phyloP scores from a whole-genome alignment of 1,140 invertebrate genomes.

The Tetramorium simillimum region DNA sequence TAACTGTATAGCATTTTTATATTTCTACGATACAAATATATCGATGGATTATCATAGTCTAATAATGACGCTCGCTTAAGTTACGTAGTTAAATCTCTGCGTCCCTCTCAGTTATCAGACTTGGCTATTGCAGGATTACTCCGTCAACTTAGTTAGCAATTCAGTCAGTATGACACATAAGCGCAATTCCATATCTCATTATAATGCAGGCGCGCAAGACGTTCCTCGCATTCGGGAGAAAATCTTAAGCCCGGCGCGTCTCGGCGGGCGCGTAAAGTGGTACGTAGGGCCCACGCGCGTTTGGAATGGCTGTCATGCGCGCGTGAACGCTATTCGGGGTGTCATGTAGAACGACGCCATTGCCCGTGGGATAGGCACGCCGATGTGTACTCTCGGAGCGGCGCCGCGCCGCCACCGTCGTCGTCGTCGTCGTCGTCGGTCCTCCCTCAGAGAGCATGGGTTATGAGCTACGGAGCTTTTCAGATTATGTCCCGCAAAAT shows the following conservation, averaged over 20 bases:
- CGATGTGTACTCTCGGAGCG: neutral
- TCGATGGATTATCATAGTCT: neutral
- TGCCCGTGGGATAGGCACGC: slow-evolving; percentile 21
- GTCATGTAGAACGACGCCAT: slow-evolving; percentile 23
- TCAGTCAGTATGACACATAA: neutral
- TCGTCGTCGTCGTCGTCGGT: neutral
- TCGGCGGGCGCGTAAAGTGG: neutral
- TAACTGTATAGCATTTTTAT: neutral
- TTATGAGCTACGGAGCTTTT: slow-evolving; percentile 55
- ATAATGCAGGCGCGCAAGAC: slow-evolving; percentile 26
- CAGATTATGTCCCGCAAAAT: slow-evolving; percentile 52
- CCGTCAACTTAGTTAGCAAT: neutral
- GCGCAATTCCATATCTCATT: slow-evolving; percentile 43
- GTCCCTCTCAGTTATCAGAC: slow-evolving; percentile 2
- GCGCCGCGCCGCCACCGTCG: too few relatives aligned
- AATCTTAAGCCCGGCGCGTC: slow-evolving; percentile 13
- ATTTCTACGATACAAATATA: neutral
- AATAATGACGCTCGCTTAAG: neutral
- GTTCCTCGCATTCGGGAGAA: slow-evolving; percentile 7
- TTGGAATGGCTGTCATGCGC: slow-evolving; percentile 25
- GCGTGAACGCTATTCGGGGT: neutral
- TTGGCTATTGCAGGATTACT: neutral
- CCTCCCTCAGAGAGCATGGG: slow-evolving; percentile 44
- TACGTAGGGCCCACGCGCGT: neutral
- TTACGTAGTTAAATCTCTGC: neutral